phyloP scores from a whole-genome alignment of 2,797 vertebrate genomes.

The Parauchenoglanis punctatus region DNA sequence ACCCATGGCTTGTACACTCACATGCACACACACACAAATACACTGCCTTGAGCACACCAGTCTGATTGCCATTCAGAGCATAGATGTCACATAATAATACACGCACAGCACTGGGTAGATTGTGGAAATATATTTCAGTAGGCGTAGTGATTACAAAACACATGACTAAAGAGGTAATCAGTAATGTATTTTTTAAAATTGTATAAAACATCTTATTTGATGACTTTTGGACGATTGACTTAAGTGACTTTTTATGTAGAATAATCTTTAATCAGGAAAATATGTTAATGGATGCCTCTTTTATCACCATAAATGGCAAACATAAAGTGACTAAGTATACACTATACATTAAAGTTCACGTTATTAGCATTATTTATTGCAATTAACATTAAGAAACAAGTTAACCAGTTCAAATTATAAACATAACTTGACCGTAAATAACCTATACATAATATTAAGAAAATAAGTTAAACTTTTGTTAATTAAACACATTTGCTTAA shows the following conservation, averaged over 20 bases:
- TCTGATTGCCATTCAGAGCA: slow-evolving; percentile 12
- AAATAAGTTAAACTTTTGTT: background rate
- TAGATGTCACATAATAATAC: slow-evolving; percentile 40
- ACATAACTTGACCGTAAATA: too few species aligned
- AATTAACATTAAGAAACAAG: background rate
- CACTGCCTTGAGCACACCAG: background rate
- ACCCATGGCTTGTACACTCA: slow-evolving; percentile 28
- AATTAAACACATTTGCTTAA: background rate
- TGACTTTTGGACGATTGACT: background rate
- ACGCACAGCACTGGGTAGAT: background rate
- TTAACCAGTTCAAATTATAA: background rate
- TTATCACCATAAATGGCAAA: background rate
- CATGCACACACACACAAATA: background rate
- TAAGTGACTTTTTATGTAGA: background rate
- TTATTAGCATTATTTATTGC: slow-evolving; percentile 2
- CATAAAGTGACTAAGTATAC: background rate
- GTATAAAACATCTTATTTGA: slow-evolving; percentile 11
- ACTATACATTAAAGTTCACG: background rate
- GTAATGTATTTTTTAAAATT: background rate
- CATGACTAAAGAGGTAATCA: background rate
- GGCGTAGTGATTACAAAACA: background rate
- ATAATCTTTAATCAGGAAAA: slow-evolving; percentile 21
- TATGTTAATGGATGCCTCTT: background rate
- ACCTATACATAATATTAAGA: too few species aligned
- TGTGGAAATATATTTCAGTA: background rate